phyloP scores from a whole-genome alignment of 1,140 invertebrate genomes.

The Monochamus saltuarius region DNA sequence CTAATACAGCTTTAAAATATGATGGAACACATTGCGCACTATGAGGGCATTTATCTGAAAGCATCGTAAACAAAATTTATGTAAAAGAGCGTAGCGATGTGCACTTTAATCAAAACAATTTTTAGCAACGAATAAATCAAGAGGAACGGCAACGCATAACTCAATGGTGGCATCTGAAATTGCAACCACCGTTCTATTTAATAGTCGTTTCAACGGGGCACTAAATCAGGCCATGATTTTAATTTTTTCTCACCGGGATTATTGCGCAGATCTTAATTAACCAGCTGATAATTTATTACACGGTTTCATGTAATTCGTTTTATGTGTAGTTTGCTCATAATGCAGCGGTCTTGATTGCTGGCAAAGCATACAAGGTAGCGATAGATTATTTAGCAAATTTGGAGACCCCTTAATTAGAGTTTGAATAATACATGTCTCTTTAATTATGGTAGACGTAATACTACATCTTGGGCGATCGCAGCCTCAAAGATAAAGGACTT shows the following conservation, averaged over 20 bases:
- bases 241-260: constrained; percentile 21
- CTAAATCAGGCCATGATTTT: constrained; percentile 31
- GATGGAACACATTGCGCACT: constrained; percentile 20
- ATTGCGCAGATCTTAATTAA: constrained; percentile 32
- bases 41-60: constrained; percentile 23
- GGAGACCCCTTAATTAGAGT: no score
- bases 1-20: constrained; percentile 9
- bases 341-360: no score
- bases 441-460: no score
- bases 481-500: no score
- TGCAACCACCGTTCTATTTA: constrained; percentile 37
- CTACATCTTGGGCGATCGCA: no score
- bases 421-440: no score
- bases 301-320: constrained; percentile 19
- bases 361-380: no score
- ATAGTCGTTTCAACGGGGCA: constrained; percentile 32
- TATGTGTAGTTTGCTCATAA: no score
- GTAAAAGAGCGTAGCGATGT: constrained; percentile 21
- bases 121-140: constrained; percentile 27
- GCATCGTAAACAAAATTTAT: constrained; percentile 30
- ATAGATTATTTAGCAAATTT: no score
- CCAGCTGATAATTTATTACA: constrained; percentile 26
- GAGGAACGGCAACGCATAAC: constrained; percentile 9
- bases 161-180: constrained; percentile 30
- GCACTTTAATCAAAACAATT: constrained; percentile 33